A percentile compares a stretch with the other conserved stretches of the same genome.
Conservation (phyloP, 2,797 vertebrate species). For the Glyptemys insculpta region DNA sequence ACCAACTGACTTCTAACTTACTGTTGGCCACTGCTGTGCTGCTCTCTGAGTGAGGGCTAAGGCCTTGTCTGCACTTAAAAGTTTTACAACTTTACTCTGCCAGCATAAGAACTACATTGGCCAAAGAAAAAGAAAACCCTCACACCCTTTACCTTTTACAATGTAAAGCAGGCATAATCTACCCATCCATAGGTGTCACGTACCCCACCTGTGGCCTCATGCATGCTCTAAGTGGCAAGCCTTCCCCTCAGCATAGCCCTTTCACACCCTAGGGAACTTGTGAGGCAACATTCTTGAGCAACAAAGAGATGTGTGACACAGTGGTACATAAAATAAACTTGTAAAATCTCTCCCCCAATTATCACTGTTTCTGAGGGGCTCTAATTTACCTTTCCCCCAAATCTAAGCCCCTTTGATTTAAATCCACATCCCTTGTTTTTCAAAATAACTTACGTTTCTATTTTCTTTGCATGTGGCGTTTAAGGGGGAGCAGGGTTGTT, state of each 20-base stretch:
- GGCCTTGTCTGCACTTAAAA: neutral
- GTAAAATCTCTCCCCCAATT: slow-evolving; percentile 43
- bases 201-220: neutral
- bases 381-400: slow-evolving; percentile 19
- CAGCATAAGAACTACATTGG: neutral
- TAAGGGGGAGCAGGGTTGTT: slow-evolving; percentile 11
- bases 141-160: neutral
- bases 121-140: neutral
- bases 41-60: neutral
- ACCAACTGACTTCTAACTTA: neutral
- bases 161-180: neutral
- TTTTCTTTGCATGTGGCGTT: neutral
- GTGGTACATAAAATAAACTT: slow-evolving; percentile 55
- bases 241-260: slow-evolving; percentile 37
- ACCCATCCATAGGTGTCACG: neutral
- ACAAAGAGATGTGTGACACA: slow-evolving; percentile 60
- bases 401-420: slow-evolving; percentile 15
- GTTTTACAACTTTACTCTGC: neutral
- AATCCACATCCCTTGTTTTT: neutral
- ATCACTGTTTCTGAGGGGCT: slow-evolving; percentile 24
- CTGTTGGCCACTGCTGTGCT: neutral
- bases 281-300: slow-evolving; percentile 69
- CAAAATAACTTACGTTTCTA: neutral
- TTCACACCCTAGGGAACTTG: slow-evolving; percentile 68
- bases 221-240: slow-evolving; percentile 34